Evolutionary conservation across 2,888 invertebrate genomes (phyloP).

Genomic region (Melipona beecheii): DNA sequence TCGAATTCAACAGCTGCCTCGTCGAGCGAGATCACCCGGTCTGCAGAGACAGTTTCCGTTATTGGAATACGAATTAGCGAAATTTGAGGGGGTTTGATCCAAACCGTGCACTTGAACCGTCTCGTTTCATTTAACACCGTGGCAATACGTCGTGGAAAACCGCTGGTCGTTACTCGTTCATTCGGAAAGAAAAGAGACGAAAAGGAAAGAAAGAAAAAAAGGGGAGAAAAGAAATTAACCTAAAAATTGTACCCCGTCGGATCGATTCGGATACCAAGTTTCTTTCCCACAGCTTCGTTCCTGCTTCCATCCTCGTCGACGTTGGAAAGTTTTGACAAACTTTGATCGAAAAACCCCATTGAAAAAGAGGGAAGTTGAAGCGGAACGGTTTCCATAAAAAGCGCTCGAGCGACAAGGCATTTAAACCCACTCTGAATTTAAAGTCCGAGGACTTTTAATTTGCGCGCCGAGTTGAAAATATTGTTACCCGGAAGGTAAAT

Average conservation of each 20-base stretch:
- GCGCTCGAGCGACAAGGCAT: background rate
- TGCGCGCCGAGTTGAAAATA: background rate
- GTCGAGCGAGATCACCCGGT: background rate
- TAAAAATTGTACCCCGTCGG: background rate
- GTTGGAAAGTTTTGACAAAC: background rate
- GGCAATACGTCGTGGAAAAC: background rate
- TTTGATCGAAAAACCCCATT: background rate
- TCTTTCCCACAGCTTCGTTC: background rate
- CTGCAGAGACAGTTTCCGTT: conserved; percentile 1
- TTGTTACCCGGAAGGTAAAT: background rate
- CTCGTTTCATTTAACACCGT: conserved; percentile 15
- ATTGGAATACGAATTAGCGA: conserved; percentile 46
- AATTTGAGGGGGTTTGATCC: conserved; percentile 25
- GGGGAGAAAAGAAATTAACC: background rate
- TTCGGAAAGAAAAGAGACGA: background rate
- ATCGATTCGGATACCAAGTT: background rate
- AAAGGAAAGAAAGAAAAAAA: background rate
- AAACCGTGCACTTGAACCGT: conserved; percentile 8
- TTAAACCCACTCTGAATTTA: background rate
- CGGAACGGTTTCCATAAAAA: background rate
- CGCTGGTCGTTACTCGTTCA: background rate
- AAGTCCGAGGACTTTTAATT: background rate
- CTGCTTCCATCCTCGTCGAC: background rate
- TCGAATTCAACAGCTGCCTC: background rate
- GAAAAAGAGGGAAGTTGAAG: background rate